Base-by-base conservation (phyloP, 2,888 invertebrate species). In the Cryptus armator region DNA sequence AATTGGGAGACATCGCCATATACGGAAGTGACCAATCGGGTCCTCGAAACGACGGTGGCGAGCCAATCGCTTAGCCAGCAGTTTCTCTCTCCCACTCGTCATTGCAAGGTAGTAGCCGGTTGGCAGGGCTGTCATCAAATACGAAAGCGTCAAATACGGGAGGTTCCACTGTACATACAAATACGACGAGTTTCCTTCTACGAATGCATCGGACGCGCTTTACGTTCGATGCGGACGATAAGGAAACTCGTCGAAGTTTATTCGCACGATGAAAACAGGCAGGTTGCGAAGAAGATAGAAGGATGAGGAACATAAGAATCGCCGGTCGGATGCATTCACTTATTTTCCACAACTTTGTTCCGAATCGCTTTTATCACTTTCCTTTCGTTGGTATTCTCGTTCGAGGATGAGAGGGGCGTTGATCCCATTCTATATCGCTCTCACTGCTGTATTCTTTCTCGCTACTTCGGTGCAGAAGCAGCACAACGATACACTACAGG, bases 351-450 rank as follows among this genome's bases (percentile, higher is more conserved):
- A 51, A 70, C n/a, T 70, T 70, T 16, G 32, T 32, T 44, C 32
- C 53, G 53, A 19, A 4, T 70, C n/a, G 16, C 12, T 70, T 51
- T 70, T 53, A 1, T 44, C 1, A 37, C 37, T 44, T 44, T 67
- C 43, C 43, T 44, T 46, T 19, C 43, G 44, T 24, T 46, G 43
- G 19, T 37, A 24, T 44, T 56, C 44, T 24, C 16, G 29, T 14
- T 53, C 12, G 53, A 5, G 43, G 56, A 72, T 51, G 51, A 12
- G 29, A 2, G 44, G 59, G 37, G 44, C 72, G 44, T 72, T 72
- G 59, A 72, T 72, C 72, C 44, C 44, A 43, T 59, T 56, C 37
- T 29, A 14, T 32, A 32, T 62, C 44, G 37, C 37, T 72, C 4
- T 59, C 14, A 24, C 10, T 56, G 12, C 9, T 9, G 19, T 16